phyloP scores from a whole-genome alignment of 2,797 vertebrate genomes.

The Lemur catta region DNA sequence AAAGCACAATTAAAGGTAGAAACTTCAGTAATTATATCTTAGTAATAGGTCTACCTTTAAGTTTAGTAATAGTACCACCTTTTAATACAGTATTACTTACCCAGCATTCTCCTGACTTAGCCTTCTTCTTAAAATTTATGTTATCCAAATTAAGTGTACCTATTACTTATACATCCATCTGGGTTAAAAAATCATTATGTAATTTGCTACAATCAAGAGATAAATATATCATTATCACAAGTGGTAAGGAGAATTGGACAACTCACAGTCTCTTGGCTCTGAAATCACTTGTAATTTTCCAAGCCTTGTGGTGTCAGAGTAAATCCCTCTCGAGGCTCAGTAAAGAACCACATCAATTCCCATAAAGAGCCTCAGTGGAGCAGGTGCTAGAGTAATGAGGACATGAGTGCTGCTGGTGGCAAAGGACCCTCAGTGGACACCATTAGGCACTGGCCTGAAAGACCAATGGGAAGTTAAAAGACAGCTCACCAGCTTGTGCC shows the following conservation, averaged over 20 bases:
- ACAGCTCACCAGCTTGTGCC: neutral
- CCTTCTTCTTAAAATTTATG: neutral
- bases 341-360: neutral
- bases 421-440: neutral
- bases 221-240: neutral
- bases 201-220: neutral
- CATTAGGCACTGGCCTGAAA: neutral
- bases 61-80: neutral
- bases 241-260: neutral
- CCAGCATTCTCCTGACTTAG: neutral
- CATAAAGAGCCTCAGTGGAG: neutral
- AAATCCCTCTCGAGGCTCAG: neutral
- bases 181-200: neutral
- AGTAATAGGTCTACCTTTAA: neutral
- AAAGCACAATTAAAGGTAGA: conserved; percentile 26
- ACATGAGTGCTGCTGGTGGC: fast-evolving
- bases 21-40: conserved; percentile 5
- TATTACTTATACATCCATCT: neutral
- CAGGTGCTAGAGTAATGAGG: neutral
- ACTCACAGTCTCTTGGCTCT: neutral
- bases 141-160: neutral
- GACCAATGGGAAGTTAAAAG: neutral
- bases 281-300: neutral
- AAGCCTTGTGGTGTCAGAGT: neutral
- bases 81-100: neutral